Conservation (phyloP, 2,113 vertebrate genomes). For the Salminus brasiliensis region DNA sequence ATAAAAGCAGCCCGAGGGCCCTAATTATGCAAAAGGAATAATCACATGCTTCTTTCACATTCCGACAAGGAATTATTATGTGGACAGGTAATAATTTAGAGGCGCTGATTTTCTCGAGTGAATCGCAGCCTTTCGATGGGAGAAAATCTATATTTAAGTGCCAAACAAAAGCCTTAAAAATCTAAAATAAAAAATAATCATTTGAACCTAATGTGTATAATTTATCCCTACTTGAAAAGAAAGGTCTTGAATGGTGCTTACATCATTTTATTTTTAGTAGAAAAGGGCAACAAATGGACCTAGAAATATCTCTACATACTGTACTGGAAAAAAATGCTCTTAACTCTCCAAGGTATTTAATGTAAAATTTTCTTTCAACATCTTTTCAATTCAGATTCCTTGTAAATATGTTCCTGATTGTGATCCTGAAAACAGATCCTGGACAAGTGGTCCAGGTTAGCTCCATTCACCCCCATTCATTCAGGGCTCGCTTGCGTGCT, state of each 20-base stretch:
- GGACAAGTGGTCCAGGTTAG: too few relatives aligned
- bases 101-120: neutral
- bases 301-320: too few relatives aligned
- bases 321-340: too few relatives aligned
- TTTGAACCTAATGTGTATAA: neutral
- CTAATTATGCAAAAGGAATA: constrained; percentile 44
- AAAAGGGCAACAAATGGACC: neutral
- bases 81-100: neutral
- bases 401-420: too few relatives aligned
- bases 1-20: neutral
- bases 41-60: constrained; percentile 36
- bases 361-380: too few relatives aligned
- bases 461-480: too few relatives aligned
- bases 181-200: neutral
- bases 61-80: constrained; percentile 19
- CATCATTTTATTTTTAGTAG: neutral
- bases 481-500: too few relatives aligned
- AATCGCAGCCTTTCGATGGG: neutral
- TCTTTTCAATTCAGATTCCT: too few relatives aligned
- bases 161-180: neutral
- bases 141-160: constrained; percentile 21
- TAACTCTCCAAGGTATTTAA: too few relatives aligned
- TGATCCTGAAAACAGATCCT: neutral
- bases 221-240: neutral
- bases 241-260: neutral